Evolutionary conservation across 2,888 invertebrate genomes (phyloP).

Genomic region (Pyrrhia umbra): DNA sequence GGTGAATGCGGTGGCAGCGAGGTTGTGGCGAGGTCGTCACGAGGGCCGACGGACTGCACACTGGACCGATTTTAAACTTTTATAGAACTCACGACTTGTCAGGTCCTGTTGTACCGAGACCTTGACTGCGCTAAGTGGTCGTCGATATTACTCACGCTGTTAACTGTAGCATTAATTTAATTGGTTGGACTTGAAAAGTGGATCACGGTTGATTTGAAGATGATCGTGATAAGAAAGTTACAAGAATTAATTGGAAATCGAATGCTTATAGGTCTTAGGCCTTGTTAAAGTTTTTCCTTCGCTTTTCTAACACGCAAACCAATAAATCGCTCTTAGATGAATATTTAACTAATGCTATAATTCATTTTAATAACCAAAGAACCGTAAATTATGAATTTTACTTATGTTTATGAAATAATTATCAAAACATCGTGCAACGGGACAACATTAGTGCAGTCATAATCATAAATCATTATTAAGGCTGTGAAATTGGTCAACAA

Average conservation of each 20-base stretch:
- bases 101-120: slow-evolving; percentile 61
- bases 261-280: slow-evolving; percentile 7
- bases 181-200: slow-evolving; percentile 41
- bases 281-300: slow-evolving; percentile 2
- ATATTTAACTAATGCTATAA: background rate
- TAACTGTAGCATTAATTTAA: slow-evolving; percentile 48
- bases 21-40: slow-evolving; percentile 83
- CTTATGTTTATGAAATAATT: background rate
- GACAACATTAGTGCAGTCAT: background rate
- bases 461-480: background rate
- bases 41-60: slow-evolving; percentile 74
- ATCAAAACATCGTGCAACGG: background rate
- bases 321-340: slow-evolving; percentile 16
- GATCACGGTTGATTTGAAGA: slow-evolving; percentile 40
- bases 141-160: slow-evolving; percentile 57
- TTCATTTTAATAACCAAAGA: slow-evolving; percentile 4
- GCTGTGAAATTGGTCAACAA: background rate
- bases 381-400: background rate
- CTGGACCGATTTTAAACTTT: slow-evolving; percentile 65
- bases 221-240: slow-evolving; percentile 23
- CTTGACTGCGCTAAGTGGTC: slow-evolving; percentile 64
- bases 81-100: slow-evolving; percentile 64
- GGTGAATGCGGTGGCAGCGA: slow-evolving; percentile 84
- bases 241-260: slow-evolving; percentile 19
- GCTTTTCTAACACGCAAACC: slow-evolving; percentile 33